A percentile compares a stretch with the other conserved stretches of the same genome.
These are phyloP conservation scores for Neodiprion virginianus DNA, from an alignment of 1,140 invertebrate genomes.

Conservation along the genomic window DNA sequence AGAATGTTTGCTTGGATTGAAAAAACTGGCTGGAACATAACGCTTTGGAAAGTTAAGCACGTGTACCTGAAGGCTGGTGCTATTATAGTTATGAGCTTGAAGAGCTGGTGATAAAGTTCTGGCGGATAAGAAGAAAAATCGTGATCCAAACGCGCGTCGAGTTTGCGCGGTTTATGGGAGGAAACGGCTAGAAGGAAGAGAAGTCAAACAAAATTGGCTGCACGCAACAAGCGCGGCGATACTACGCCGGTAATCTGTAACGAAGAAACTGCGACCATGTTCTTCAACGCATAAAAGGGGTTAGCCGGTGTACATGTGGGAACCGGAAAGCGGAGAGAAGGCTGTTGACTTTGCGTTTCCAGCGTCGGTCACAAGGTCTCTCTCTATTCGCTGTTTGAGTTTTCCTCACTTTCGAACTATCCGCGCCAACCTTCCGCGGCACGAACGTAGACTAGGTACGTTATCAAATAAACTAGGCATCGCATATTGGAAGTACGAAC, in stretches of 20 bases:
- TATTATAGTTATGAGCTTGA: too few species aligned
- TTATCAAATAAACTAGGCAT: neutral
- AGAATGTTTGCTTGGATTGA: too few species aligned
- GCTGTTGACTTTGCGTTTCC: conserved; percentile 7
- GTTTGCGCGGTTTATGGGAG: too few species aligned
- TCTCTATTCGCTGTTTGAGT: neutral
- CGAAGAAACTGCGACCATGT: neutral
- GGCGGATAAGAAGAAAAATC: too few species aligned
- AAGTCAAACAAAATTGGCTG: neutral
- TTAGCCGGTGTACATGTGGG: too few species aligned
- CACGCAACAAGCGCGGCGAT: neutral
- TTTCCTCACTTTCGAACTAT: neutral
- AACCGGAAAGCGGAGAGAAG: too few species aligned
- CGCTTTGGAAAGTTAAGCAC: too few species aligned
- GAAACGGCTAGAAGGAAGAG: neutral
- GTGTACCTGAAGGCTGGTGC: too few species aligned
- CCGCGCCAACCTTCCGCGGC: neutral
- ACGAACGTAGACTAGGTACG: neutral
- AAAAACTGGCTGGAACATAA: too few species aligned
- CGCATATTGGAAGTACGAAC: neutral
- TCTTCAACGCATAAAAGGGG: too few species aligned
- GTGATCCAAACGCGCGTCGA: too few species aligned
- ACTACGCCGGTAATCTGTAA: neutral
- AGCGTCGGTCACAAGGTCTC: neutral
- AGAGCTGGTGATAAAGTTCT: too few species aligned